phyloP scores from a whole-genome alignment of 2,113 vertebrate genomes.

The Ursus arctos region DNA sequence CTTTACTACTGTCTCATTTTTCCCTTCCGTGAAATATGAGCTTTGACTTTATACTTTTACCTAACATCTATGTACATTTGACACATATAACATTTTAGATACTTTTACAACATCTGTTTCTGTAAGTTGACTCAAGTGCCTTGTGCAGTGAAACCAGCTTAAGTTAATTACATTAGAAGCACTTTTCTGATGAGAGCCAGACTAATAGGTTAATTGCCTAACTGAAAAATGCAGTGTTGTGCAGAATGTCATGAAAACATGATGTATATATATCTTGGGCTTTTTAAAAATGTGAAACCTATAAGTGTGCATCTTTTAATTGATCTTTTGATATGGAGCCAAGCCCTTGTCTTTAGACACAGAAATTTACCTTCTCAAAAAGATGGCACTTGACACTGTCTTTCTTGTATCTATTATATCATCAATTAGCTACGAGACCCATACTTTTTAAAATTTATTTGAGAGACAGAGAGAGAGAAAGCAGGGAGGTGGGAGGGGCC shows the following conservation, averaged over 20 bases:
- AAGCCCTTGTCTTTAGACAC: neutral
- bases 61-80: neutral
- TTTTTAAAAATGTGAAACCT: neutral
- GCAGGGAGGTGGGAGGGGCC: neutral
- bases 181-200: neutral
- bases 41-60: conserved; percentile 28
- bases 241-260: neutral
- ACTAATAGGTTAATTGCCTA: neutral
- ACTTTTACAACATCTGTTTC: conserved; percentile 6
- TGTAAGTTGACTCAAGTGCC: neutral
- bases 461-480: neutral
- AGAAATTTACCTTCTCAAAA: neutral
- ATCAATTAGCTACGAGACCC: neutral
- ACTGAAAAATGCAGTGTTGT: neutral
- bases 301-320: neutral
- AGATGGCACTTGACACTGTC: neutral
- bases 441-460: neutral
- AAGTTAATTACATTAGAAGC: neutral
- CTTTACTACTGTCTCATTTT: neutral
- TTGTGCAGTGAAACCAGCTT: neutral
- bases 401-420: neutral
- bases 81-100: neutral
- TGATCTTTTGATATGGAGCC: neutral
- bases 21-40: neutral
- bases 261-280: neutral